Conservation (phyloP, 2,888 invertebrate genomes). For the Ommatoiulus sabulosus region DNA sequence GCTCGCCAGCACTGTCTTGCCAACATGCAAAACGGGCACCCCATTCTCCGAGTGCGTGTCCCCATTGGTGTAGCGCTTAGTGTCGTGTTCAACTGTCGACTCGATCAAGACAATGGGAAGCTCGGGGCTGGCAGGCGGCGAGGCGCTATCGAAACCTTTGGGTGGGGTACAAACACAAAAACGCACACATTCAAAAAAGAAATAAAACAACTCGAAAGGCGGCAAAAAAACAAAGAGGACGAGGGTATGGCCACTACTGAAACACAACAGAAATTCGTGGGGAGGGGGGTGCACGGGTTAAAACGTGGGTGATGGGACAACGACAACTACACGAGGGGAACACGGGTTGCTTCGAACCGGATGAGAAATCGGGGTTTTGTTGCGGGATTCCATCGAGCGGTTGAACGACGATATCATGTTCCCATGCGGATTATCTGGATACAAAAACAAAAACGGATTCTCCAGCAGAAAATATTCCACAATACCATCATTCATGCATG, state of each 20-base stretch:
- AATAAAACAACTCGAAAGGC: constrained; percentile 22
- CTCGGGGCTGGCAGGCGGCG: constrained; percentile 47
- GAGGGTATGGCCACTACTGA: background rate
- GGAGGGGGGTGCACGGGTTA: background rate
- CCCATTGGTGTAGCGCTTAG: constrained; percentile 52
- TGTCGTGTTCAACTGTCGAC: constrained; percentile 41
- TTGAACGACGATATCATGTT: background rate
- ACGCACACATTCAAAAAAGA: constrained; percentile 45
- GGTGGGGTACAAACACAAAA: constrained; percentile 46
- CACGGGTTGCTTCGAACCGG: too few species aligned
- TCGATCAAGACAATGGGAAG: constrained; percentile 54
- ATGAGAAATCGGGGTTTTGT: too few species aligned
- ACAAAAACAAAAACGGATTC: background rate
- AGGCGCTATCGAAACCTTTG: constrained; percentile 49
- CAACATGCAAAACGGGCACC: constrained; percentile 51
- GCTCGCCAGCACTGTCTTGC: constrained; percentile 30
- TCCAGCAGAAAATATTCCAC: background rate
- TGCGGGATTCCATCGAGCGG: background rate
- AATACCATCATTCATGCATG: background rate
- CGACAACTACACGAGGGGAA: too few species aligned
- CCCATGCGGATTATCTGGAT: background rate
- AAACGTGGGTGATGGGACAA: background rate
- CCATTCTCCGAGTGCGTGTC: constrained; percentile 26
- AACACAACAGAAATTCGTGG: background rate
- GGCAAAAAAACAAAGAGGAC: background rate